These are phyloP conservation scores for Rhopalosiphum padi DNA, from an alignment of 1,140 invertebrate species.

Conservation along the genomic window DNA sequence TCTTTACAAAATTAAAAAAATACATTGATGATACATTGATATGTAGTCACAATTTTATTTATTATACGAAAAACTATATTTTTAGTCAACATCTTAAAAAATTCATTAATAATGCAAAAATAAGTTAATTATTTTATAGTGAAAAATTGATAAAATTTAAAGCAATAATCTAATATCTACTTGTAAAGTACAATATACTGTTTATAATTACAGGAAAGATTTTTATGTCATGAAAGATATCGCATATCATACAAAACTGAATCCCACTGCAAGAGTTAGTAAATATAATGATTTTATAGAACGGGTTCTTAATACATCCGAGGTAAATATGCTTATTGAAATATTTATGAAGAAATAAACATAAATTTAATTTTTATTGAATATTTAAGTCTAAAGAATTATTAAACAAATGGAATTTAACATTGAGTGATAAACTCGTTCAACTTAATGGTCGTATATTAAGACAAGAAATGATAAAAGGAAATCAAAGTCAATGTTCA, in stretches of 20 bases:
- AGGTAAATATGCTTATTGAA: slow-evolving; percentile 58
- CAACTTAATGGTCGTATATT: slow-evolving; percentile 72
- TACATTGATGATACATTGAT: no score
- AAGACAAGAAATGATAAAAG: slow-evolving; percentile 66
- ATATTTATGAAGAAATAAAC: neutral
- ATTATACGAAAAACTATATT: no score
- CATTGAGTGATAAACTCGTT: slow-evolving; percentile 70
- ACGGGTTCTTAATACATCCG: slow-evolving; percentile 63
- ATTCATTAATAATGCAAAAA: no score
- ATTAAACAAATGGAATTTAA: slow-evolving; percentile 77
- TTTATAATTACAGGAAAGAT: slow-evolving; percentile 60
- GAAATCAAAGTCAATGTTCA: slow-evolving; percentile 62
- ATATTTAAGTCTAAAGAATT: slow-evolving; percentile 62
- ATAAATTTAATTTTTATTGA: neutral
- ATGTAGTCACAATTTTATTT: no score
- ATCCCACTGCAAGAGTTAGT: slow-evolving; percentile 68
- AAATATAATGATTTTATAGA: slow-evolving; percentile 64
- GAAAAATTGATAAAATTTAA: no score
- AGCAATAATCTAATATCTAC: neutral
- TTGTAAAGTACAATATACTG: neutral
- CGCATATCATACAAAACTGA: slow-evolving; percentile 71
- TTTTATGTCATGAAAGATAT: slow-evolving; percentile 71
- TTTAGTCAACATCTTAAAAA: no score
- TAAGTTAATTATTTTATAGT: no score
- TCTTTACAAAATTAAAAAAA: no score